Evolutionary conservation across 2,888 invertebrate genomes (phyloP), one percentile per base, ranked within the genome.

Genomic region (Caenorhabditis sinica): DNA sequence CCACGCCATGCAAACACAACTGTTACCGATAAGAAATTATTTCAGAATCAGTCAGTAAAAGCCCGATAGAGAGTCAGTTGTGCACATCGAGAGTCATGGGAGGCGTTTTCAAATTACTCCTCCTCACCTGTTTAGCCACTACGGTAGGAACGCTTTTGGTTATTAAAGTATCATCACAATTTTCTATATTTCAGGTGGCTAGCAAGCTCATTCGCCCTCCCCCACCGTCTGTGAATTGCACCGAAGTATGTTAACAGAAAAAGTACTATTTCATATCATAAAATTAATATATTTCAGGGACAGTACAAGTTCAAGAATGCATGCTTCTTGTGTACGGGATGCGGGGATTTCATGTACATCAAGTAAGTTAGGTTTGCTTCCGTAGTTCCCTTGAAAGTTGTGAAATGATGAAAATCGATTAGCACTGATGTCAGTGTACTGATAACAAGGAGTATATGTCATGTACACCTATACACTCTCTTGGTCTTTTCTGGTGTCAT

Each of bases 301-400:
- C 56, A 77, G 51, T 84, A 80, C 74, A 60, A 84, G 80, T 68
- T 74, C 72, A 43, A 49, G 11, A 77, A 72, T 9, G 25, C 76
- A 11, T 89, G 89, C 73, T 73, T 85, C 60, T 25, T 56, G n/a
- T 88, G 87, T 72, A 80, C 73, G 2, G 58, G 61, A 45, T 88
- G 90, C 53, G 87, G 83, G 0, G 75, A 86, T 2, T 86, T 84
- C 74, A 79, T 86, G 65, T 90, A 87, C 58, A 87, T 75, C 23
- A 45, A 72, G 87, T 86, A 17, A 85, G 87, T 71, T 43, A 1
- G 11, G 15, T 17, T 40, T 2, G 13, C 6, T 6, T 40, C 13
- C 5, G 20, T 33, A 43, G 6, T 65, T 40, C 43, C 43, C 20
- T 8, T 43, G 58, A 60, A 63, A 63, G n/a, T 40, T 40, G 13